Evolutionary conservation across 2,797 vertebrate genomes (phyloP).

Genomic region (Tarsius wallacei): DNA sequence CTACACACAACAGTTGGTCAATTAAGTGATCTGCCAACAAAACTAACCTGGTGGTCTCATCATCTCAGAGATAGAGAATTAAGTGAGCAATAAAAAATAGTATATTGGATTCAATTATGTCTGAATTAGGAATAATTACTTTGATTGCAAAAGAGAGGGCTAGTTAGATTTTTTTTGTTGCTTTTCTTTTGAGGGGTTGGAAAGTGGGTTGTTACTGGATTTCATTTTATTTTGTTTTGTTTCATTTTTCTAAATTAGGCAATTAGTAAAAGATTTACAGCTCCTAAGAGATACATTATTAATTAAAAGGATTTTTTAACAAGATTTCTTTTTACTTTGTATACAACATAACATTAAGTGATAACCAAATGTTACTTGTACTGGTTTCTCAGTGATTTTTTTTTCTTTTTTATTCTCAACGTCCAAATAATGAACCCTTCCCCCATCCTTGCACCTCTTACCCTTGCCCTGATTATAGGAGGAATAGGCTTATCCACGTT

Average conservation of each 20-base stretch:
- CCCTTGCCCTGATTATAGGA: background rate
- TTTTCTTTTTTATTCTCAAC: conserved; percentile 4
- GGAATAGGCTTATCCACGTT: background rate
- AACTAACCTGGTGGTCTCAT: background rate
- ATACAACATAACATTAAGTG: conserved; percentile 7
- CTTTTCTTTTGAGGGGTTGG: background rate
- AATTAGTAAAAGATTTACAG: conserved; percentile 43
- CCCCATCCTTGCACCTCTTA: background rate
- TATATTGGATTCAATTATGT: background rate
- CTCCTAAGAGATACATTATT: background rate
- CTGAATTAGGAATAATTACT: conserved; percentile 8
- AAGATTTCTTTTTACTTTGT: conserved; percentile 31
- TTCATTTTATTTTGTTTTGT: background rate
- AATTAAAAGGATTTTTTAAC: background rate
- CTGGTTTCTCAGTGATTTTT: conserved; percentile 27
- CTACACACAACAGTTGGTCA: background rate
- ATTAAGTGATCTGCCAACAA: background rate
- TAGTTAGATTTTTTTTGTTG: conserved; percentile 1
- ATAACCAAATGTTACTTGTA: background rate
- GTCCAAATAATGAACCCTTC: background rate
- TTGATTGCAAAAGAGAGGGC: background rate
- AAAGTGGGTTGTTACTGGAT: background rate
- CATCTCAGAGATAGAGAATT: background rate
- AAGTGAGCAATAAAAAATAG: background rate
- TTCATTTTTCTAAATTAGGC: background rate